Evolutionary conservation across 2,797 vertebrate genomes (phyloP), one percentile per base, ranked within the genome.

Genomic region (Thaleichthys pacificus): DNA sequence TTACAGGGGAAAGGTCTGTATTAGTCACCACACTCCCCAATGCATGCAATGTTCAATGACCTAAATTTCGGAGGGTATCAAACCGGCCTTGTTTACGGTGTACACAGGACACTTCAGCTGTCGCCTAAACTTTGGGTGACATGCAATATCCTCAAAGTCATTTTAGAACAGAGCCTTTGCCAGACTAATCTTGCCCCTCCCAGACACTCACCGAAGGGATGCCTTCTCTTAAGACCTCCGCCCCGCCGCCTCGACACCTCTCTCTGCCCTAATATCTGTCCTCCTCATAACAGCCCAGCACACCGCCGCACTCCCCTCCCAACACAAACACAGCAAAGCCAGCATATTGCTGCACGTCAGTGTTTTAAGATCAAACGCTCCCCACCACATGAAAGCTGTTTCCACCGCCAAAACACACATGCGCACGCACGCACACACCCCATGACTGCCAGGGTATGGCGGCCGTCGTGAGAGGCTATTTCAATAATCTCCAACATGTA

Each of bases 401-500:
- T 81, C 83, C 83, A 77, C 74, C 21, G 30, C 32, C 51, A 75
- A n/a, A n/a, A 47, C 63, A 24, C 63, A 47, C 63, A 47, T 12
- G 42, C n/a, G n/a, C n/a, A 15, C 35, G 5, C 35, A 42, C 38
- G 8, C 19, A 42, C 35, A 22, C 35, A 42, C 54, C 2, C 67
- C 6, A 84, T 70, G 76, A 85, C 84, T 87, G 85, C 87, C 85
- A 86, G 87, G 87, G 91, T 88, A 93, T 93, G 91, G 88, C 92
- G 89, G 91, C 90, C 92, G 93, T 90, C 86, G 82, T 90, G 85
- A 90, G 85, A 90, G 89, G 84, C 91, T 91, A 91, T 95, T 95
- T 95, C 93, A 94, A 93, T 95, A 95, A 93, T 95, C 92, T 91
- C 88, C 92, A 90, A 93, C 95, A 94, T 96, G 94, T 95, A 95